Base-by-base conservation (phyloP, 2,888 invertebrate genomes). In the Xanthorhoe designata region DNA sequence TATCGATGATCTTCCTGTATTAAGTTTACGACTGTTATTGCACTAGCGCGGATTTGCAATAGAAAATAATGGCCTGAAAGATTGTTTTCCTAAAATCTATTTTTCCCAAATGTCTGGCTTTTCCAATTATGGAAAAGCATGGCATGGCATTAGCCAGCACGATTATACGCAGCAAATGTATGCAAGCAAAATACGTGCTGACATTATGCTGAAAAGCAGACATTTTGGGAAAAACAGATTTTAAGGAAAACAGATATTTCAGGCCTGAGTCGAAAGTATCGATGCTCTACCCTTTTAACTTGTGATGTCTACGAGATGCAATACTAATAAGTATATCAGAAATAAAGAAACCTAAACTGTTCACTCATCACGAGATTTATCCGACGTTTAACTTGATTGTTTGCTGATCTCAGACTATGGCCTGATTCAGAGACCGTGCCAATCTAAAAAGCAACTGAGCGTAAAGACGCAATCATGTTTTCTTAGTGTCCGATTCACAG, bases 401-500 rank as follows among this genome's bases (percentile, higher is more conserved):
- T 24, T 13, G 59, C 9, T 59, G 38, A n/a, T 51, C 24, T 13
- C 59, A 54, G 54, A 61, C 47, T 61, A 29, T 45, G 66, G 51
- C 58, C 66, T 55, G 62, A 62, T 58, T 62, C 59, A 59, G 57
- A 29, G 57, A 58, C 61, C 49, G 61, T 58, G 61, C 54, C 58
- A 66, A 62, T 66, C 66, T 62, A 45, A 66, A 62, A 55, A 47
- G 59, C 59, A 62, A 55, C 66, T 47, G 59, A 62, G 62, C 59
- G 51, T 54, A 55, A 59, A 62, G 59, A 66, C 32, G 55, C 49
- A 50, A 53, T 49, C 49, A 59, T 52, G 35, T 52, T 61, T 60
- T 56, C 47, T 51, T 56, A 56, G 55, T 62, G 55, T 15, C 19
- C 38, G 38, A 62, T 56, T 24, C 51, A 50, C 56, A 51, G 56